These are phyloP conservation scores for Grammomys dolichurus DNA, from an alignment of 2,113 vertebrate species.

Conservation along the genomic window DNA sequence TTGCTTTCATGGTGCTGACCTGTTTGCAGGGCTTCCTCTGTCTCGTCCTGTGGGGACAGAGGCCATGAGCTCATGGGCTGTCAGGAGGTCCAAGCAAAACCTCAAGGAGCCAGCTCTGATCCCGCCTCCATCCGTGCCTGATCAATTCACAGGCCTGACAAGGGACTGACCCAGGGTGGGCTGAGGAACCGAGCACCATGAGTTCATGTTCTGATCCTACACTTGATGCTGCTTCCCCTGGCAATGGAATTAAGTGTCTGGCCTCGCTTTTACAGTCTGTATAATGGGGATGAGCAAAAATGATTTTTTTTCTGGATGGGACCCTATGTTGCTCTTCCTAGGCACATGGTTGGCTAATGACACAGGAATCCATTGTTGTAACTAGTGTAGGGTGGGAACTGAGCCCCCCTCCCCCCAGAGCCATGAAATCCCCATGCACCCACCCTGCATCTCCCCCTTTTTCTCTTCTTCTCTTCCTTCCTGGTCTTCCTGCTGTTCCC, in stretches of 20 bases:
- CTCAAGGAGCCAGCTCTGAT: neutral
- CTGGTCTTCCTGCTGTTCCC: conserved; percentile 43
- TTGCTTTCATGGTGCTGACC: neutral
- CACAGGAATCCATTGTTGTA: neutral
- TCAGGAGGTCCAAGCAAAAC: neutral
- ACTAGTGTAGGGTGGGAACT: accelerated
- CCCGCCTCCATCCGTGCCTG: neutral
- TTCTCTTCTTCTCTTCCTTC: neutral
- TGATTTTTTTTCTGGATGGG: neutral
- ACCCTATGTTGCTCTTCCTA: accelerated
- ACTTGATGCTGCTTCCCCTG: neutral
- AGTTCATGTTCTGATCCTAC: neutral
- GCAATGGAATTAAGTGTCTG: neutral
- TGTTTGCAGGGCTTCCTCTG: neutral
- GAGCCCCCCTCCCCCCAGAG: neutral
- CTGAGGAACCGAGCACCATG: accelerated
- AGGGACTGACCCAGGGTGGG: neutral
- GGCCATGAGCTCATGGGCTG: neutral
- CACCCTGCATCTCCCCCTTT: neutral
- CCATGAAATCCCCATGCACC: neutral
- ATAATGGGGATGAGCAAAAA: neutral
- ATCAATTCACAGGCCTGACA: neutral
- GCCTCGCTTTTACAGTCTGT: neutral
- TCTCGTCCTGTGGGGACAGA: neutral
- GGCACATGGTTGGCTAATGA: neutral